Percentiles rank a stretch among this genome's conserved stretches.
These are phyloP conservation scores for Hypomecis punctinalis DNA, from an alignment of 2,888 invertebrate genomes.

Conservation along the genomic window DNA sequence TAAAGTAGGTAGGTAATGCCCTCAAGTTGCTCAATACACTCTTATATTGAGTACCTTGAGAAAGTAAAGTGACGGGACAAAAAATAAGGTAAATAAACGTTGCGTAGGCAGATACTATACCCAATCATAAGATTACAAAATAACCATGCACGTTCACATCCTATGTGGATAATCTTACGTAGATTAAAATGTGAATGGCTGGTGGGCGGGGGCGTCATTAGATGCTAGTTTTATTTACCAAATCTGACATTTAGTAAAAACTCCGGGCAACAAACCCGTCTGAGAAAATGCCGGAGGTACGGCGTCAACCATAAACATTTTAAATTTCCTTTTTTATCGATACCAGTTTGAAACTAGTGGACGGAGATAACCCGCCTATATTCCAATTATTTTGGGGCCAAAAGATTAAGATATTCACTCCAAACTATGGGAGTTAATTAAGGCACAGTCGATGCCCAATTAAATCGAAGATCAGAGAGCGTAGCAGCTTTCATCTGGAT, in stretches of 20 bases:
- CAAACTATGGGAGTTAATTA: constrained; percentile 43
- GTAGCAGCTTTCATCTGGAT: constrained; percentile 34
- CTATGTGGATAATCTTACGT: constrained; percentile 54
- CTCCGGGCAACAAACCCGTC: constrained; percentile 49
- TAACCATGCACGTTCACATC: constrained; percentile 42
- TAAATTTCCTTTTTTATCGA: constrained; percentile 57
- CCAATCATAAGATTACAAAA: constrained; percentile 54
- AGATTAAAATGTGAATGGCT: constrained; percentile 52
- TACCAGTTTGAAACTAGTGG: constrained; percentile 48
- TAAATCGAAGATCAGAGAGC: constrained; percentile 37
- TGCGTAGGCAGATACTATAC: constrained; percentile 48
- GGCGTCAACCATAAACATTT: constrained; percentile 51
- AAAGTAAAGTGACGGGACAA: constrained; percentile 32
- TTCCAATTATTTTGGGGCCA: constrained; percentile 52
- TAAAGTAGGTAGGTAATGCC: constrained; percentile 38
- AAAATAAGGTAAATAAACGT: constrained; percentile 47
- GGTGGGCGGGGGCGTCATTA: constrained; percentile 56
- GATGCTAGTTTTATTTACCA: constrained; percentile 60
- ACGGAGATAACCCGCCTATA: constrained; percentile 48
- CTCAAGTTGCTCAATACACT: constrained; percentile 38
- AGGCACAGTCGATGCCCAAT: constrained; percentile 39
- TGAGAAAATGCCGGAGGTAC: constrained; percentile 51
- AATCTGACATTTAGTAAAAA: constrained; percentile 59
- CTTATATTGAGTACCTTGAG: constrained; percentile 24
- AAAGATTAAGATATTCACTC: constrained; percentile 45